These are phyloP conservation scores for Cryptus viduatorius DNA, from an alignment of 2,888 invertebrate genomes.

Conservation along the genomic window DNA sequence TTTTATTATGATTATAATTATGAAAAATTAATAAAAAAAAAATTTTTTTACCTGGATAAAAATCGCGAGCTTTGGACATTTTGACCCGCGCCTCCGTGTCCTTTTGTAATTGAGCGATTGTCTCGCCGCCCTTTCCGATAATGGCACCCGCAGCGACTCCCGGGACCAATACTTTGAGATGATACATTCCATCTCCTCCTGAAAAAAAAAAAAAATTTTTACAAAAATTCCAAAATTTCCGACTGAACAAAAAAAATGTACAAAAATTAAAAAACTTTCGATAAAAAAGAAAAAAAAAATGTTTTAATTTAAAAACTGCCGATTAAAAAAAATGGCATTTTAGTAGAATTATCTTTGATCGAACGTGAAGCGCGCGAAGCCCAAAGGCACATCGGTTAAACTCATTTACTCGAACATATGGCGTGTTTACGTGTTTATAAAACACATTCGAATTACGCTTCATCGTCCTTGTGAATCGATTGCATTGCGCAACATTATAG, in stretches of 20 bases:
- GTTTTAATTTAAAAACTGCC: too few species aligned
- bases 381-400: too few species aligned
- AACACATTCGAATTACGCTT: background rate
- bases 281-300: slow-evolving; percentile 62
- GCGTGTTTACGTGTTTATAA: background rate
- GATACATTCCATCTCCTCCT: slow-evolving; percentile 95
- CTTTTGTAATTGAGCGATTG: slow-evolving; percentile 98
- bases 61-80: slow-evolving; percentile 99
- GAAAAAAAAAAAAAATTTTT: slow-evolving; percentile 79
- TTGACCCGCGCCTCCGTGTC: slow-evolving; percentile 99
- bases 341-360: background rate
- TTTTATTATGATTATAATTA: too few species aligned
- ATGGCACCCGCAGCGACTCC: slow-evolving; percentile 99
- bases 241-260: too few species aligned
- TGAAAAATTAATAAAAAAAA: background rate
- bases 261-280: too few species aligned
- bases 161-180: slow-evolving; percentile 98
- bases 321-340: slow-evolving; percentile 49
- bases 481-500: background rate
- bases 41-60: slow-evolving; percentile 94
- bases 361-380: background rate
- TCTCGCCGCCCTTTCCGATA: slow-evolving; percentile 99
- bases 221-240: too few species aligned
- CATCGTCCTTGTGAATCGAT: background rate
- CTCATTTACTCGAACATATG: background rate